Conservation (phyloP, 2,888 invertebrate species). For the Heliconius ethilla region DNA sequence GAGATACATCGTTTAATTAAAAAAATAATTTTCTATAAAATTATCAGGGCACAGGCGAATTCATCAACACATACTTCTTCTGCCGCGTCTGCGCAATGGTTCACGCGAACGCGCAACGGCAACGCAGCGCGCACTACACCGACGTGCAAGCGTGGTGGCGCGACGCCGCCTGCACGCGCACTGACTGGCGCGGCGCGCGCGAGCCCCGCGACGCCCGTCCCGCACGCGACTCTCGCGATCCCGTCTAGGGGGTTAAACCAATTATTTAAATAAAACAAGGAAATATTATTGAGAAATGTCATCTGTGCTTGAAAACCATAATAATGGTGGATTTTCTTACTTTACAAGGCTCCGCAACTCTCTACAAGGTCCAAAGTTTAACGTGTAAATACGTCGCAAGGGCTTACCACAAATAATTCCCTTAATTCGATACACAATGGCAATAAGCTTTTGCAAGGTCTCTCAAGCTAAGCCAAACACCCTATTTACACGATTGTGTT, state of each 20-base stretch:
- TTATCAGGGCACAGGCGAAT: conserved; percentile 92
- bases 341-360: not conserved
- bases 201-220: conserved; percentile 37
- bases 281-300: not conserved
- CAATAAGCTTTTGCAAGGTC: not conserved
- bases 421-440: too few relatives aligned
- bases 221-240: conserved; percentile 32
- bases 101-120: conserved; percentile 83
- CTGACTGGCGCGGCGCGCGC: conserved; percentile 62
- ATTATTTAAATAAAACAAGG: not conserved
- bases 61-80: conserved; percentile 97
- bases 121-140: conserved; percentile 83
- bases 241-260: not conserved
- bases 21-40: not conserved
- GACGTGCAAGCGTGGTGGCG: conserved; percentile 98
- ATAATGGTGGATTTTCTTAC: not conserved
- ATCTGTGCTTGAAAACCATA: not conserved
- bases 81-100: conserved; percentile 94
- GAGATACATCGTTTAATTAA: not conserved
- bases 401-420: too few relatives aligned
- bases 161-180: conserved; percentile 85
- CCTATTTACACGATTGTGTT: not conserved
- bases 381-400: too few relatives aligned
- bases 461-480: not conserved
- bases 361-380: too few relatives aligned